Evolutionary conservation across 2,888 invertebrate species (phyloP).

Genomic region (Matsumyia berberina): DNA sequence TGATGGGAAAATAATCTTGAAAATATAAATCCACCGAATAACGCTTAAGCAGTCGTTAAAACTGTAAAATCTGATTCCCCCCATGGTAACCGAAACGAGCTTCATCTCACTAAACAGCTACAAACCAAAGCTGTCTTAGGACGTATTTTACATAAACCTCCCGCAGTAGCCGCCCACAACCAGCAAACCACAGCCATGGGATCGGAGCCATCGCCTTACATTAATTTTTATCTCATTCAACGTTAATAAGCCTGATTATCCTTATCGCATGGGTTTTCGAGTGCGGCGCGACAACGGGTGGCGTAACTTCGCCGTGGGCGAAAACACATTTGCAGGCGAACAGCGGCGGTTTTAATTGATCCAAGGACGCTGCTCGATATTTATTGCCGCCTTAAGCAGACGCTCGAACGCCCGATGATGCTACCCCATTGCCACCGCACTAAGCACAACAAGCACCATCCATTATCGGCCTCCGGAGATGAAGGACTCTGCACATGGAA

Average conservation of each 20-base stretch:
- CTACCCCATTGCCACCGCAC: not conserved
- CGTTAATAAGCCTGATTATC: slow-evolving; percentile 62
- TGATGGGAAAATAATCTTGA: not conserved
- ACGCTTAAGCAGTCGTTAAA: slow-evolving; percentile 34
- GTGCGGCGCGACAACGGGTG: slow-evolving; percentile 12
- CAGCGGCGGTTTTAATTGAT: slow-evolving; percentile 47
- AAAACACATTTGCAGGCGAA: slow-evolving; percentile 17
- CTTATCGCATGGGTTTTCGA: slow-evolving; percentile 42
- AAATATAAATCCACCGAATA: slow-evolving; percentile 26
- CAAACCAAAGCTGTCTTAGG: slow-evolving; percentile 11
- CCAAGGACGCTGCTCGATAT: slow-evolving; percentile 42
- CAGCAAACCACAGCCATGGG: slow-evolving; percentile 13
- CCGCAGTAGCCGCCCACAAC: not conserved
- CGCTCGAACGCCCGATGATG: slow-evolving; percentile 14
- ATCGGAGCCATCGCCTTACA: slow-evolving; percentile 29
- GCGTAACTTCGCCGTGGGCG: slow-evolving; percentile 4
- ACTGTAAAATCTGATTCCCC: slow-evolving; percentile 16
- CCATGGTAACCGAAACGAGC: not conserved
- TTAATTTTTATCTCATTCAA: slow-evolving; percentile 57
- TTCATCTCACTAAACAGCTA: slow-evolving; percentile 26
- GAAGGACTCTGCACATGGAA: not conserved
- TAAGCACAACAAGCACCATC: slow-evolving; percentile 13
- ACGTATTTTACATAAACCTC: slow-evolving; percentile 6
- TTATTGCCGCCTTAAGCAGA: slow-evolving; percentile 33
- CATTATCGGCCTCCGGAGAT: slow-evolving; percentile 20